These are phyloP conservation scores for Chaetodon auriga DNA, from an alignment of 2,113 vertebrate species.

Conservation along the genomic window DNA sequence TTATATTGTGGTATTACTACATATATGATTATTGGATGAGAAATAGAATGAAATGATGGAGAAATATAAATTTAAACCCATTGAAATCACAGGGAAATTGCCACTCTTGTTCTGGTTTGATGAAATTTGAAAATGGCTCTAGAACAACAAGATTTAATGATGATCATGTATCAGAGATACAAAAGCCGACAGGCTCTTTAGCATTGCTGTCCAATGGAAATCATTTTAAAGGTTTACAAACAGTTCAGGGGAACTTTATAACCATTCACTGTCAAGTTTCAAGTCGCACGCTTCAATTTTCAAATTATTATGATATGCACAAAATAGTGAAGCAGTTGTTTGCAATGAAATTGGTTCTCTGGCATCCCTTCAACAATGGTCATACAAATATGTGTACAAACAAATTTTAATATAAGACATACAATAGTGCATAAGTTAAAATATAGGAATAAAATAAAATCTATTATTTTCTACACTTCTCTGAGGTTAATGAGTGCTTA, in stretches of 20 bases:
- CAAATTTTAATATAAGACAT: too few species aligned
- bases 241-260: not conserved
- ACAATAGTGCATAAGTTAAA: too few species aligned
- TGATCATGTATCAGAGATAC: not conserved
- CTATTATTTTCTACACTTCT: not conserved
- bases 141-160: not conserved
- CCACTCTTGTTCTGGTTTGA: not conserved
- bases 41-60: not conserved
- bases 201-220: not conserved
- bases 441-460: not conserved
- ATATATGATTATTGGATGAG: not conserved
- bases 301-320: not conserved
- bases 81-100: not conserved
- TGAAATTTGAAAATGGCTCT: not conserved
- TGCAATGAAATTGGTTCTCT: too few species aligned
- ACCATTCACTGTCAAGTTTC: not conserved
- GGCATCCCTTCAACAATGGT: not conserved
- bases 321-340: too few species aligned
- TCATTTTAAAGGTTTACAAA: not conserved
- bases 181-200: too few species aligned
- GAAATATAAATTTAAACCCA: not conserved
- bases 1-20: not conserved
- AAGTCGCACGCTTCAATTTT: too few species aligned
- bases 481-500: not conserved
- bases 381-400: too few species aligned